Conservation (phyloP, 2,888 invertebrate species). For the Deilephila porcellus region DNA sequence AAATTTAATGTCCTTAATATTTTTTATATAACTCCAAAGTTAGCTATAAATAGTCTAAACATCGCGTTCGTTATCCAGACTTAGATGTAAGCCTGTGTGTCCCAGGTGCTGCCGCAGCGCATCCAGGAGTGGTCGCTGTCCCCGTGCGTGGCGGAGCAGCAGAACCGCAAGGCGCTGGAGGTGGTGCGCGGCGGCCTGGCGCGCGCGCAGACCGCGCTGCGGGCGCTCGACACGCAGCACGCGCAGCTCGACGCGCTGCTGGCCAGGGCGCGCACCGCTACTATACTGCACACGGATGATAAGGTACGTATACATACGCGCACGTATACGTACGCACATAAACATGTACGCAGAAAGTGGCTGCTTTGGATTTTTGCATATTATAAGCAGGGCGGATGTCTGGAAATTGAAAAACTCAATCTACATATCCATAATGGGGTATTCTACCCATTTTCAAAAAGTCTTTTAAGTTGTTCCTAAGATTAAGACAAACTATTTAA, state of each 20-base stretch:
- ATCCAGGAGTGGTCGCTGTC: constrained; percentile 97
- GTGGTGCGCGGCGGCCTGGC: constrained; percentile 91
- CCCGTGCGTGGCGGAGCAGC: constrained; percentile 94
- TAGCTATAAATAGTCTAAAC: too few species aligned
- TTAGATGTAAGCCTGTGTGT: not conserved
- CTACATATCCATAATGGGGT: too few species aligned
- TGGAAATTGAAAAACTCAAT: too few species aligned
- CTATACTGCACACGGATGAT: constrained; percentile 86
- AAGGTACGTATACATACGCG: constrained; percentile 54
- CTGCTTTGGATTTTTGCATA: too few species aligned
- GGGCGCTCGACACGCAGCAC: constrained; percentile 92
- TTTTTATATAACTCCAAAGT: too few species aligned
- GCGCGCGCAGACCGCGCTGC: constrained; percentile 90
- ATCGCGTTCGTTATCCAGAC: too few species aligned
- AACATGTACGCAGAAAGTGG: not conserved
- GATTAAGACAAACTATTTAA: too few species aligned
- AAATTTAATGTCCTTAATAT: too few species aligned
- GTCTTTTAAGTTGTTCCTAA: too few species aligned
- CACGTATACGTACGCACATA: too few species aligned
- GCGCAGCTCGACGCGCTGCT: constrained; percentile 91
- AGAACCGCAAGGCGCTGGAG: constrained; percentile 88
- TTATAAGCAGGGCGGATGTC: too few species aligned
- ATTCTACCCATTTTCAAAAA: too few species aligned
- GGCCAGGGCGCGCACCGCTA: constrained; percentile 89
- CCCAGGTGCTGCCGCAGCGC: constrained; percentile 92